Percentiles rank a stretch among this genome's conserved stretches.
phyloP scores from a whole-genome alignment of 2,888 invertebrate species.

The Erynnis tages region DNA sequence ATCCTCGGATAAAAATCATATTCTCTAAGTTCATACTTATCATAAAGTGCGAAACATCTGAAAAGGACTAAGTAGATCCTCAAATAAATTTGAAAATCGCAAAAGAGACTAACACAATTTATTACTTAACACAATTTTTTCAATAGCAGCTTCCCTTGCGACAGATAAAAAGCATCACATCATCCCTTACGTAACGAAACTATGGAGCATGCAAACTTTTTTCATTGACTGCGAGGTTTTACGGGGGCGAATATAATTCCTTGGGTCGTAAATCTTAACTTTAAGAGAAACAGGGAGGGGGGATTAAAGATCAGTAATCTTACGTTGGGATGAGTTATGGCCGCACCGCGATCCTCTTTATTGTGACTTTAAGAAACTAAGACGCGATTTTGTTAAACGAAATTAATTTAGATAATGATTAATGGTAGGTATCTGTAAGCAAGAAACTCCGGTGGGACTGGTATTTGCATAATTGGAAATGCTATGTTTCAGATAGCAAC shows the following conservation, averaged over 20 bases:
- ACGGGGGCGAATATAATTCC: slow-evolving; percentile 85
- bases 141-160: too few species aligned
- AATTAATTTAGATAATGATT: slow-evolving; percentile 82
- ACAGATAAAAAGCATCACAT: slow-evolving; percentile 7
- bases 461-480: slow-evolving; percentile 73
- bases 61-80: too few species aligned
- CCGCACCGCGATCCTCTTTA: slow-evolving; percentile 74
- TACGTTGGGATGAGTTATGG: slow-evolving; percentile 86
- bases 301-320: slow-evolving; percentile 90
- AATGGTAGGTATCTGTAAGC: slow-evolving; percentile 69
- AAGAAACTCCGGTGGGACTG: slow-evolving; percentile 50
- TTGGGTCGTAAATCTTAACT: slow-evolving; percentile 86
- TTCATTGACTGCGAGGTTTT: slow-evolving; percentile 70
- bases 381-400: slow-evolving; percentile 79
- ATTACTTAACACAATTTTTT: too few species aligned
- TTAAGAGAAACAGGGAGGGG: slow-evolving; percentile 84
- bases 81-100: too few species aligned
- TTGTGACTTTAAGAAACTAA: slow-evolving; percentile 82
- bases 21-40: too few species aligned
- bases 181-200: slow-evolving; percentile 14
- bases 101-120: too few species aligned
- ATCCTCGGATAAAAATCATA: too few species aligned
- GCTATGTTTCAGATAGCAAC: slow-evolving; percentile 36
- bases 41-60: too few species aligned
- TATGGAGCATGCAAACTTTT: slow-evolving; percentile 60